Evolutionary conservation across 2,797 vertebrate species (phyloP), one percentile per base, ranked within the genome.

Genomic region (Enteromius trimaculatus): DNA sequence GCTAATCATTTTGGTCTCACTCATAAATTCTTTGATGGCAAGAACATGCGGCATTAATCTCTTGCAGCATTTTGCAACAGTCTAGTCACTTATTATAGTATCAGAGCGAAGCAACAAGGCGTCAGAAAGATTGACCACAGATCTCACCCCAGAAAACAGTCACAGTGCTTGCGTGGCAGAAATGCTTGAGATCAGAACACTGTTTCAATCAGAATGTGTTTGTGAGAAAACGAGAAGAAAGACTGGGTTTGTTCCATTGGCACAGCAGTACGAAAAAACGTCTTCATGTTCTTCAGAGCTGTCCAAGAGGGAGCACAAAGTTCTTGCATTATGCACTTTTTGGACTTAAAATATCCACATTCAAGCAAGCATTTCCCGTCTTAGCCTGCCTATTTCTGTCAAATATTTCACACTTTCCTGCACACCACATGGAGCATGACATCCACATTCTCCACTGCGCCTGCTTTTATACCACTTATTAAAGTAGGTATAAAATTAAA

Each of bases 41-140:
- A 51, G 39, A 60, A 42, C 74, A 64, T 64, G 29, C 14, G 70
- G 29, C 58, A 74, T 77, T 71, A 29, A 85, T 79, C 62, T 49
- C n/a, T 60, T 82, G 69, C 47, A 86, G 72, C 26, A 72, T 66
- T 87, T 86, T 39, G 19, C 64, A 53, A 69, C 81, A 79, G 47
- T 85, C 55, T 75, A 44, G 31, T 72, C 62, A 65, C 79, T 81
- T 49, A 86, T 74, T 81, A 77, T 69, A 83, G 42, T 74, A 84
- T 86, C 81, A 85, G 64, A 42, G 44, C 34, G 80, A 79, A 76
- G 79, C 23, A 83, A 77, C 81, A 77, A 84, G 74, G 65, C 55
- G 71, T 86, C 82, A 88, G 55, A 86, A 84, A 71, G 77, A 37
- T 65, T 84, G 60, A 84, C 65, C 62, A 79, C 75, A 80, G 81